Evolutionary conservation across 2,888 invertebrate genomes (phyloP), one percentile per base, ranked within the genome.

Genomic region (Leptura quadrifasciata): DNA sequence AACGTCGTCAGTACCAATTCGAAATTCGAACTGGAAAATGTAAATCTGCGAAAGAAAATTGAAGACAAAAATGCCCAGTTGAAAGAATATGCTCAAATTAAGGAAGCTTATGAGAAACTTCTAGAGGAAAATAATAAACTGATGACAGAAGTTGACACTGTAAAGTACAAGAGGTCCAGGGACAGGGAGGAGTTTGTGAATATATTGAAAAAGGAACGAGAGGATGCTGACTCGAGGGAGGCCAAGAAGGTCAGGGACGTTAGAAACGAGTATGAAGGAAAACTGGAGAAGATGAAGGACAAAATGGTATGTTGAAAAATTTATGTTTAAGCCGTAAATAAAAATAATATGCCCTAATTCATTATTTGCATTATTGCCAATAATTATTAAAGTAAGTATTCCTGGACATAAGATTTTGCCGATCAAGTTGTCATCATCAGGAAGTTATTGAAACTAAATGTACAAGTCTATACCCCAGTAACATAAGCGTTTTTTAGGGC

Each of bases 271-370:
- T 93, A 95, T 85, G 95, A 94, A 84, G 91, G 91, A 80, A 95
- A 95, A 89, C 89, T 96, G 84, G 94, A 94, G 85, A 92, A 94
- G 88, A 94, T 95, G 92, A 96, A 95, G 87, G 91, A 92, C 68
- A 94, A 94, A 92, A 95, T 95, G 95, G 95, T 95, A 91, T 92
- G 93, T 91, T 52, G 27, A 52, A 21, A 54, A n/a, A 21, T 60
- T 5, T 31, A 24, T 24, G 5, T 24, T 24, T 31, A 8, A 31
- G 27, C 9, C 9, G 8, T 52, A n/a, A 0, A n/a, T 52, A 52
- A 3, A 52, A 52, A 52, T 52, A 15, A 17, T n/a, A 52, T 1
- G 52, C 52, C 2, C 12, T 52, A 6, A 17, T 4, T 52, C 15
- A 52, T 55, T 18, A 17, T 55, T n/a, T 55, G 1, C 17, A 55